These are phyloP conservation scores for Bolinopsis microptera DNA, from an alignment of 37 sponge, comb jelly and placozoan genomes.

Conservation along the genomic window DNA sequence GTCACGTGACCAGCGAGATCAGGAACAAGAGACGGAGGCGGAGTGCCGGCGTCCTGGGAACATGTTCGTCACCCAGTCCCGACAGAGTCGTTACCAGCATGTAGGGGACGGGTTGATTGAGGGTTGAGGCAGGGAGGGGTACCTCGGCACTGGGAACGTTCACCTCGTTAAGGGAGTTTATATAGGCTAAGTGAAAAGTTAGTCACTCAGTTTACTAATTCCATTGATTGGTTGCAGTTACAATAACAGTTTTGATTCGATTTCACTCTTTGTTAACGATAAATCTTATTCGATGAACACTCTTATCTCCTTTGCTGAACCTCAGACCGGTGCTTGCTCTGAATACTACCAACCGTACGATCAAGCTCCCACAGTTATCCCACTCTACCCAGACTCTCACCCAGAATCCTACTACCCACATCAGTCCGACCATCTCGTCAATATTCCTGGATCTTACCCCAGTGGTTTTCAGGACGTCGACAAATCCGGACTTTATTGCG, in stretches of 20 bases:
- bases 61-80: not conserved
- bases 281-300: not conserved
- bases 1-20: not conserved
- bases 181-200: not conserved
- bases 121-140: not conserved
- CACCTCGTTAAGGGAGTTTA: not conserved
- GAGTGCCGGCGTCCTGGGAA: too few relatives aligned
- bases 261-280: not conserved
- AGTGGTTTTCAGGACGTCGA: too few relatives aligned
- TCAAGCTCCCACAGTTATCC: not conserved
- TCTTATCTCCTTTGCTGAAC: too few relatives aligned
- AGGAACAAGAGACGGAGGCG: not conserved
- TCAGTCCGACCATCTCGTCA: not conserved
- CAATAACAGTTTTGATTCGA: not conserved
- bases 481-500: too few relatives aligned
- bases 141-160: not conserved
- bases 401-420: not conserved
- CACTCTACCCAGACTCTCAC: not conserved
- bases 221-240: not conserved
- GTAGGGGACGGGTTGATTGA: not conserved
- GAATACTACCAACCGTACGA: not conserved
- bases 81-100: not conserved
- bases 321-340: too few relatives aligned
- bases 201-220: not conserved
- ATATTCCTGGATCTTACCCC: too few relatives aligned